Base-by-base conservation (phyloP, 2,888 invertebrate genomes). In the Scaptodrosophila latifasciaeformis region DNA sequence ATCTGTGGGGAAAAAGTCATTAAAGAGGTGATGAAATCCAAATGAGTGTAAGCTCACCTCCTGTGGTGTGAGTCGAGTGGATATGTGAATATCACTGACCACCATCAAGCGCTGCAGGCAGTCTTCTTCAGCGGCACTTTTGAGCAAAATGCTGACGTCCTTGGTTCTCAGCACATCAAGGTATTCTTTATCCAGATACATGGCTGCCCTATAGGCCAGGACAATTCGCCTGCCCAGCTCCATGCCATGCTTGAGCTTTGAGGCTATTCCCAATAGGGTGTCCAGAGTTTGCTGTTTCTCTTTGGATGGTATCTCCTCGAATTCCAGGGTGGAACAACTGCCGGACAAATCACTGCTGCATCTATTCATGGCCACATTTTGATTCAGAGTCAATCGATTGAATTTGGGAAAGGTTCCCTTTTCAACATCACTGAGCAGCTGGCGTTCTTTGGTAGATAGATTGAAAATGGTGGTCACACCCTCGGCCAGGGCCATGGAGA, bases 381-480 rank as follows among this genome's bases (percentile, higher is more conserved):
- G 85, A 64, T 85, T 84, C 31, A 86, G 78, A 0, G 87, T 86
- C 13, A 86, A 77, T 59, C 83, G 84, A 68, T 85, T 84, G 47
- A 86, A 86, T 49, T 85, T 87, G 1, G 86, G 80, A 51, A 84
- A 84, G 2, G 86, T 81, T 27, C 84, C 84, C 61, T 86, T 86
- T 21, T 85, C 84, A 4, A 86, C 84, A 46, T 86, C 87, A 17
- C 81, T 82, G 6, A 90, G 67, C 39, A 92, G 86, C 50, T 90
- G 85, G 46, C 91, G 88, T 76, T 93, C 89, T 71, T 92, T 90
- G 42, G 88, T 87, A 1, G 90, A 90, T 65, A 93, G 82, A 57
- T 90, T 87, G 59, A 87, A 86, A 1, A 90, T 89, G 48, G 86
- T 86, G 3, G 89, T 85, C 60, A 90, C 85, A 15, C 89, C 89